Conservation (phyloP, 2,113 vertebrate species). For the Varanus salvator region DNA sequence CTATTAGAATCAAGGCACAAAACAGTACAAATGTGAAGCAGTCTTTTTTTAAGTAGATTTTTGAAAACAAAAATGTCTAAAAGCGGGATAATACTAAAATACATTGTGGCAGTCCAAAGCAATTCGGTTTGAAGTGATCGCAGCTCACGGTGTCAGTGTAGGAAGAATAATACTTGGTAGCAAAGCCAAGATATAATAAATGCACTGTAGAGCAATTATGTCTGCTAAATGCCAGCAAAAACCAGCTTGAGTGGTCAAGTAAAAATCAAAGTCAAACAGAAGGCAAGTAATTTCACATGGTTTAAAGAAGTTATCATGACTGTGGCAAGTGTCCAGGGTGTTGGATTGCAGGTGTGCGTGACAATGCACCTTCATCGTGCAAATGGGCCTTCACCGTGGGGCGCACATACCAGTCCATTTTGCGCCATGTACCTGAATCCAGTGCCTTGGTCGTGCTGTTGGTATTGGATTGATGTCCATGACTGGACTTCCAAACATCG, state of each 20-base stretch:
- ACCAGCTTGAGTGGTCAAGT: too few relatives aligned
- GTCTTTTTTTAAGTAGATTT: too few relatives aligned
- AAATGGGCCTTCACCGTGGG: too few relatives aligned
- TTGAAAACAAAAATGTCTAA: not conserved
- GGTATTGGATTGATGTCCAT: not conserved
- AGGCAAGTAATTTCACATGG: not conserved
- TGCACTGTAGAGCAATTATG: not conserved
- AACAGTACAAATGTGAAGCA: not conserved
- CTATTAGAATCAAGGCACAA: not conserved
- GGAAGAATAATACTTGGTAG: not conserved
- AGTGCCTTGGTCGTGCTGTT: not conserved
- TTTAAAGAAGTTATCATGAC: not conserved
- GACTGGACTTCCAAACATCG: not conserved
- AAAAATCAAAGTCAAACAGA: not conserved
- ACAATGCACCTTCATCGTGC: not conserved
- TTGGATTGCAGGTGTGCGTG: not conserved
- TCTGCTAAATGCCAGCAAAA: not conserved
- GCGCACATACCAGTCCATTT: not conserved
- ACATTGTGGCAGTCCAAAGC: not conserved
- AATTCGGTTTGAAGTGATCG: not conserved
- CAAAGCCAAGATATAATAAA: not conserved
- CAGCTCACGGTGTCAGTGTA: not conserved
- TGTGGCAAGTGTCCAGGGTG: not conserved
- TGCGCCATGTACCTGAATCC: too few relatives aligned
- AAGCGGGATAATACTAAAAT: not conserved